These are phyloP conservation scores for Planiliza haematocheilus DNA, from an alignment of 2,113 vertebrate genomes.

Conservation along the genomic window DNA sequence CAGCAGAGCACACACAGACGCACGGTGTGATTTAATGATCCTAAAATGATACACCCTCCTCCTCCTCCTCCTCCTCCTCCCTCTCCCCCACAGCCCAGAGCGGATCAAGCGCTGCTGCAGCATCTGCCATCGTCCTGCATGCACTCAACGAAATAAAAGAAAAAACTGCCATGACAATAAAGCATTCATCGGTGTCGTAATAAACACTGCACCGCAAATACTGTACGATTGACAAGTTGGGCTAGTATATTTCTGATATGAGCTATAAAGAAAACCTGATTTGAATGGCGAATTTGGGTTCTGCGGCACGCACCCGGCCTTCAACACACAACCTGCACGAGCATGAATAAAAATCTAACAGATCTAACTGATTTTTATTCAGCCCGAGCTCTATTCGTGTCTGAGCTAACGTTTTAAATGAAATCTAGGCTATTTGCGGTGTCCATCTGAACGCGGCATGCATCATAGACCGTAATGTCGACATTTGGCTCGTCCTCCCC, in stretches of 20 bases:
- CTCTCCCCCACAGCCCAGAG: conserved; percentile 31
- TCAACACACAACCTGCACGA: conserved; percentile 15
- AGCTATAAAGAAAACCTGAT: background rate
- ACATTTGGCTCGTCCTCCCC: conserved; percentile 12
- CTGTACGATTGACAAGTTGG: accelerated
- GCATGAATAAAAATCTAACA: background rate
- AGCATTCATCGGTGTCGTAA: background rate
- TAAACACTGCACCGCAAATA: background rate
- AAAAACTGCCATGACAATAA: conserved; percentile 13
- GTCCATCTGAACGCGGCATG: background rate
- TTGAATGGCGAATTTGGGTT: conserved; percentile 21
- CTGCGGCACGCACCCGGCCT: conserved; percentile 67
- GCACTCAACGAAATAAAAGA: background rate
- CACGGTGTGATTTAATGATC: conserved; percentile 51
- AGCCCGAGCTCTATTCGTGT: background rate
- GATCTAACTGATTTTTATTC: too few relatives aligned
- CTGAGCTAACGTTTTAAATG: too few relatives aligned
- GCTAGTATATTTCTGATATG: background rate
- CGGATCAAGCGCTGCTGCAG: conserved; percentile 70
- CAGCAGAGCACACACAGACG: conserved; percentile 9
- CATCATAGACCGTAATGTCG: background rate
- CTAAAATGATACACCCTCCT: conserved; percentile 37
- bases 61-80: background rate
- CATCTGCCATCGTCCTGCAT: conserved; percentile 60
- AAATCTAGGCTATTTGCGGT: too few relatives aligned